Evolutionary conservation across 2,113 vertebrate genomes (phyloP).

Genomic region (Smithornis capensis): DNA sequence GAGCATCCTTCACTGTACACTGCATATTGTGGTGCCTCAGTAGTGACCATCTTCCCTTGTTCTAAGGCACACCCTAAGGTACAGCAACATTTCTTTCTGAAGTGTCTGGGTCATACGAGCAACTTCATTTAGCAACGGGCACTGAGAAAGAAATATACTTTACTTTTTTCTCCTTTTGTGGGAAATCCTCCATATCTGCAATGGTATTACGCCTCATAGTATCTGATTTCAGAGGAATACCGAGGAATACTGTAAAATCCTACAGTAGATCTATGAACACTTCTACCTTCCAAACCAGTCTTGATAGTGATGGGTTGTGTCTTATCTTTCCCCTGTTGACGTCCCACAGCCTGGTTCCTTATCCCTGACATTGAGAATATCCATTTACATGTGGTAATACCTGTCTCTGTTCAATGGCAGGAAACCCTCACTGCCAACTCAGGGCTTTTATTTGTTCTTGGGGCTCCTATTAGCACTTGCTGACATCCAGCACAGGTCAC

Average conservation of each 20-base stretch:
- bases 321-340: not conserved
- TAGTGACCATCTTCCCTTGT: not conserved
- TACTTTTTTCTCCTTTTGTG: not conserved
- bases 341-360: too few species aligned
- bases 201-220: not conserved
- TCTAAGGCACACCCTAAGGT: not conserved
- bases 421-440: not conserved
- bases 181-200: not conserved
- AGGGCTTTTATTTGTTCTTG: not conserved
- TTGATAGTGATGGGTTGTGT: not conserved
- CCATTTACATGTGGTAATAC: not conserved
- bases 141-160: not conserved
- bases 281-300: not conserved
- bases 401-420: not conserved
- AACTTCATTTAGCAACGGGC: not conserved
- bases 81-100: not conserved
- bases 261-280: not conserved
- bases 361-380: not conserved
- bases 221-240: not conserved
- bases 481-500: not conserved
- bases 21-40: not conserved
- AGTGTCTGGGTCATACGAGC: not conserved
- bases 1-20: not conserved
- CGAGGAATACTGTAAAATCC: fast-evolving
- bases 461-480: fast-evolving